Conservation (phyloP, 2,113 vertebrate species). For the Megaceryle torquata region DNA sequence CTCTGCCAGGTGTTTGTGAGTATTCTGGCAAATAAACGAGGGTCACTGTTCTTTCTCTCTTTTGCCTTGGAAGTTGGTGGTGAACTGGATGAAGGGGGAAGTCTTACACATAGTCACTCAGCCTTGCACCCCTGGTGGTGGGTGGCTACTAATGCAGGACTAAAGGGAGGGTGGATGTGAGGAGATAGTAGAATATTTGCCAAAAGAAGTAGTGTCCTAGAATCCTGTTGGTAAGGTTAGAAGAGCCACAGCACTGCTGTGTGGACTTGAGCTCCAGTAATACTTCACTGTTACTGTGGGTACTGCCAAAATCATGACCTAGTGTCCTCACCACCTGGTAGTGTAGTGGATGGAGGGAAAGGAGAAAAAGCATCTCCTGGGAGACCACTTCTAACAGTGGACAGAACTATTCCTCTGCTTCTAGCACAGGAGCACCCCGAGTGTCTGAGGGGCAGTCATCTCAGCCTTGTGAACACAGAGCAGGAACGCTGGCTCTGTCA, state of each 20-base stretch:
- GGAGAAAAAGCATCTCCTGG: neutral
- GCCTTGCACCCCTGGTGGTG: fast-evolving
- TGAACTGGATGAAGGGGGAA: neutral
- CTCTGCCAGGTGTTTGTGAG: neutral
- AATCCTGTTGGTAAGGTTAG: neutral
- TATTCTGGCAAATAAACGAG: neutral
- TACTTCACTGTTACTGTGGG: neutral
- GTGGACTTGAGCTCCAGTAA: neutral
- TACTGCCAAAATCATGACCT: neutral
- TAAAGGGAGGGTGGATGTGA: neutral
- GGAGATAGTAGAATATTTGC: neutral
- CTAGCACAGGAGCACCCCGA: fast-evolving
- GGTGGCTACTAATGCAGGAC: neutral
- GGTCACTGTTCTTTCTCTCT: neutral
- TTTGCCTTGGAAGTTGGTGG: neutral
- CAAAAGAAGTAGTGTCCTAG: neutral
- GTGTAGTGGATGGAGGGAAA: neutral
- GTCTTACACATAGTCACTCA: neutral
- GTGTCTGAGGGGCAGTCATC: neutral
- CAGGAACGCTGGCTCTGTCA: neutral
- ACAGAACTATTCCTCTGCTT: neutral
- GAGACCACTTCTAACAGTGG: neutral
- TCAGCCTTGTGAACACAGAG: neutral
- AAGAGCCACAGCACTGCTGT: neutral
- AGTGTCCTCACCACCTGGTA: neutral